Base-by-base conservation (phyloP, 2,888 invertebrate genomes). In the Tiliacea aurago region DNA sequence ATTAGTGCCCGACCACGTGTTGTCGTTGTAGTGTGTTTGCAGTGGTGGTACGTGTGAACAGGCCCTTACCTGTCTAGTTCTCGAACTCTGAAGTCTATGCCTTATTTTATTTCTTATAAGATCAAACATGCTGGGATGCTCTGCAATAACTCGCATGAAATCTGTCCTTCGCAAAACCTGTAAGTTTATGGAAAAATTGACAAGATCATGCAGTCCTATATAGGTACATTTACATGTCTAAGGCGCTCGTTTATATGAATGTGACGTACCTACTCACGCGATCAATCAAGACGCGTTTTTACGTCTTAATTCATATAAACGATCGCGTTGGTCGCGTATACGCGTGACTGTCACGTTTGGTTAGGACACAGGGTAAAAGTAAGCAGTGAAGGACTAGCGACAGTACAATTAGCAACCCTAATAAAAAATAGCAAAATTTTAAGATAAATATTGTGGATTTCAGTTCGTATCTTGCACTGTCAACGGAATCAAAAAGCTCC, bases 101-200 rank as follows among this genome's bases (percentile, higher is more conserved):
- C 86, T 83, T 28, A 95, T 92, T 84, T 91, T 92, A 1, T 80
- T 72, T 5, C 94, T 90, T 65, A 95, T 91, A 23, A 87, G 79
- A 37, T 91, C 86, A 28, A 93, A 88, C 89, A 91, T 90, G 2
- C 18, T 49, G 0, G 95, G 94, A 78, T 95, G 93, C 76, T 95
- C 95, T 0, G 89, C 81, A 90, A 95, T 93, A 4, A 91, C 93
- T 74, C 94, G 88, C 93, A 96, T 93, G 64, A 96, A 96, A 81
- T 95, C 95, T 2, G 94, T 95, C 73, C 96, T 88, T 15, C 90
- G 91, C 69, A 96, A 89, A 67, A 95, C 93, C 96, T 95, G 79
- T 11, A 37, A 20, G 20, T 61, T 59, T 56, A 28, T 13, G 15
- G 15, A 55, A 15, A 55, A 18, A 9, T 18, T 55, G 0, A 55